These are phyloP conservation scores for Neuroterus valhalla DNA, from an alignment of 1,140 invertebrate species.

Conservation along the genomic window DNA sequence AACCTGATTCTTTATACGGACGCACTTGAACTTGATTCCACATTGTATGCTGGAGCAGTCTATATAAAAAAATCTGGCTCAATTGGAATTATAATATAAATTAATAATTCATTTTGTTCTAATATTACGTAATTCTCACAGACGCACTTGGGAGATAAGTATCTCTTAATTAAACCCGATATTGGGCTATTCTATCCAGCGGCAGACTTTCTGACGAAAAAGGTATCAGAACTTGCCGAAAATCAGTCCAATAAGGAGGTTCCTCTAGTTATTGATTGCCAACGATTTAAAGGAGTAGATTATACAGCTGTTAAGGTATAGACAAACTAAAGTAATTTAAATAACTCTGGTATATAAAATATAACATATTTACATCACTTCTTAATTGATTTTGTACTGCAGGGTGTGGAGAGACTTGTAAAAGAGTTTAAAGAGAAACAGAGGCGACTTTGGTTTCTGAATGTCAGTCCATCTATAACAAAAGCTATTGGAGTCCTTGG, in stretches of 20 bases:
- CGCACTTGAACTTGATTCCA: too few species aligned
- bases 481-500: constrained; percentile 55
- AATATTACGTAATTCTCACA: constrained; percentile 35
- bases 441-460: constrained; percentile 65
- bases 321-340: constrained; percentile 50
- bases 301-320: constrained; percentile 79
- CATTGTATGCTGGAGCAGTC: too few species aligned
- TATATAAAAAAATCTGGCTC: constrained; percentile 10
- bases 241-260: constrained; percentile 64
- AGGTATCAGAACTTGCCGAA: constrained; percentile 71
- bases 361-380: too few species aligned
- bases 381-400: constrained; percentile 34
- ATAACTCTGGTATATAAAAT: too few species aligned
- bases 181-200: constrained; percentile 81
- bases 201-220: constrained; percentile 76
- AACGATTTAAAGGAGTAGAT: constrained; percentile 78
- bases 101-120: too few species aligned
- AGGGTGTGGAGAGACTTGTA: constrained; percentile 69
- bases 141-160: constrained; percentile 67
- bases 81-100: constrained; percentile 29
- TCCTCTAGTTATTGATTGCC: constrained; percentile 79
- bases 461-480: constrained; percentile 55
- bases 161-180: constrained; percentile 78
- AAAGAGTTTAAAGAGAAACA: constrained; percentile 62
- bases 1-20: too few species aligned